These are phyloP conservation scores for Plectropomus leopardus DNA, from an alignment of 2,113 vertebrate genomes.

Conservation along the genomic window DNA sequence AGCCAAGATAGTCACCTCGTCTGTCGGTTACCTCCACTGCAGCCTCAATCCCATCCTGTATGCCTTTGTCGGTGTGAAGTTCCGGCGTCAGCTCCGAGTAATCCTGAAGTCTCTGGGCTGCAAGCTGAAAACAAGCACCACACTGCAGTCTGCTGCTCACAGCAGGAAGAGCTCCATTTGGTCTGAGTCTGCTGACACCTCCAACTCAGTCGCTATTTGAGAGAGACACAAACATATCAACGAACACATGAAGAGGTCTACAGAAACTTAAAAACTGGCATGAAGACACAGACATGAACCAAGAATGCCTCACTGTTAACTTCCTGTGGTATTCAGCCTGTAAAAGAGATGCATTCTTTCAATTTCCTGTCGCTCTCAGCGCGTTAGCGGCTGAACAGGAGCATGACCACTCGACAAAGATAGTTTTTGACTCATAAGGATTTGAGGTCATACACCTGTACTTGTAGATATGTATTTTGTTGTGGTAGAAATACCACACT, in stretches of 20 bases:
- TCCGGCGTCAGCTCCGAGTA: slow-evolving; percentile 85
- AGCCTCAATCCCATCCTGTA: slow-evolving; percentile 93
- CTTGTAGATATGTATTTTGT: slow-evolving; percentile 4
- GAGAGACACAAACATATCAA: neutral
- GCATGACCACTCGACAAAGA: neutral
- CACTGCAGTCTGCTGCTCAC: slow-evolving; percentile 22
- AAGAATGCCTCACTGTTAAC: neutral
- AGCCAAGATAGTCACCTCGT: slow-evolving; percentile 76
- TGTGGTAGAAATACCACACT: neutral
- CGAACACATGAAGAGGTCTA: neutral
- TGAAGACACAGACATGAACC: neutral
- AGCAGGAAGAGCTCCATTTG: slow-evolving; percentile 83
- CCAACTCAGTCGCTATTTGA: slow-evolving; percentile 84
- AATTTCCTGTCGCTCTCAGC: neutral
- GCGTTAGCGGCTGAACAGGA: neutral
- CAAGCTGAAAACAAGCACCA: slow-evolving; percentile 60
- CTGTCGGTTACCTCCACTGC: slow-evolving; percentile 88
- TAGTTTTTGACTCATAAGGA: neutral
- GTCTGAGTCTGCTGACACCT: slow-evolving; percentile 88
- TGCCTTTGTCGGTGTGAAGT: slow-evolving; percentile 90
- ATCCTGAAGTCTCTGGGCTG: slow-evolving; percentile 82
- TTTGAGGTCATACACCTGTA: neutral
- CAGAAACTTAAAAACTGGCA: neutral
- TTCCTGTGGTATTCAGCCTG: neutral
- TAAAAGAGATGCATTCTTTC: neutral